These are phyloP conservation scores for Hyaena hyaena DNA, from an alignment of 2,113 vertebrate species.

Conservation along the genomic window DNA sequence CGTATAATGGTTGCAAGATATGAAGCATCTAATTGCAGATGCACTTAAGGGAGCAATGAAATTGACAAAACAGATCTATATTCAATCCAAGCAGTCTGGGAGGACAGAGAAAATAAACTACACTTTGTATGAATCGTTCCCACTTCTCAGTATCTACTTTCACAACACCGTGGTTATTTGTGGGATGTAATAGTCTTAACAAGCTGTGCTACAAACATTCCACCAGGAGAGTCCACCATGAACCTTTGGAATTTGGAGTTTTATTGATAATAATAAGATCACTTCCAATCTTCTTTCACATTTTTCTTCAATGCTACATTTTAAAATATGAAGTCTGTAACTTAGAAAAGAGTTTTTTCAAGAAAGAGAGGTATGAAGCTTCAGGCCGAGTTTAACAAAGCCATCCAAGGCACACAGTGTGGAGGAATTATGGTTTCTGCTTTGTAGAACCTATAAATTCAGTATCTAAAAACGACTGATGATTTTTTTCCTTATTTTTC, in stretches of 20 bases:
- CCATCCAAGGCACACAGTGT: background rate
- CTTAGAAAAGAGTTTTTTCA: conserved; percentile 2
- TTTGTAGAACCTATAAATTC: background rate
- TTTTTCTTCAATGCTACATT: conserved; percentile 20
- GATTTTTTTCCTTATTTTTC: conserved; percentile 42
- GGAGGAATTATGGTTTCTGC: conserved; percentile 29
- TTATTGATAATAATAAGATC: conserved; percentile 30
- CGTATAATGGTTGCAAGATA: background rate
- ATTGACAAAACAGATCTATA: background rate
- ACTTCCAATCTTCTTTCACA: background rate
- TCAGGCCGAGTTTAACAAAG: background rate
- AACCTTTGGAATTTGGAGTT: background rate
- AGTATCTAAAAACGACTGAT: background rate
- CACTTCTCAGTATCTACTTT: background rate
- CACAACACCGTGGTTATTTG: background rate
- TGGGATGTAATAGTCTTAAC: background rate
- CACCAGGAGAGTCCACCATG: background rate
- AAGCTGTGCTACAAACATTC: background rate
- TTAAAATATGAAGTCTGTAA: background rate
- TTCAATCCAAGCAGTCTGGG: background rate
- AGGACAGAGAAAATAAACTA: conserved; percentile 51
- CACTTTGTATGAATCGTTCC: background rate
- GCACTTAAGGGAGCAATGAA: conserved; percentile 41
- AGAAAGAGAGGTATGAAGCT: background rate
- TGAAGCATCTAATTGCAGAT: conserved; percentile 16